A percentile compares a stretch with the other conserved stretches of the same genome.
Conservation (phyloP, 2,797 vertebrate genomes). For the Lates japonicus region DNA sequence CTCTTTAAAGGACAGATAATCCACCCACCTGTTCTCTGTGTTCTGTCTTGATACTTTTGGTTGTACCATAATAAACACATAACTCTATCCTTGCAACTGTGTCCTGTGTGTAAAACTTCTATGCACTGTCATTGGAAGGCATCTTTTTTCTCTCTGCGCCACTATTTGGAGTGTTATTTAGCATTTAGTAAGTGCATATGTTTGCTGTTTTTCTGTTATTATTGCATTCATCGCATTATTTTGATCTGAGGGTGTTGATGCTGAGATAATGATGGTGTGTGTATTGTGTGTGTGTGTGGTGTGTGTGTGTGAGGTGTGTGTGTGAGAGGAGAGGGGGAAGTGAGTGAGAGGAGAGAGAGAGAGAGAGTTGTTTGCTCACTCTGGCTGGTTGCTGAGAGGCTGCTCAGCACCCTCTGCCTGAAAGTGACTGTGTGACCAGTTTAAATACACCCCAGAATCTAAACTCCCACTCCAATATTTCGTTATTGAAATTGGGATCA, state of each 20-base stretch:
- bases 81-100: no score
- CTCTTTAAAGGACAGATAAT: neutral
- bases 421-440: conserved; percentile 57
- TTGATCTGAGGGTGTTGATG: conserved; percentile 50
- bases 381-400: conserved; percentile 28
- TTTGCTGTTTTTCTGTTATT: conserved; percentile 40
- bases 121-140: conserved; percentile 1
- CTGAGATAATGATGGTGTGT: conserved; percentile 48
- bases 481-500: conserved; percentile 39
- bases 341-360: neutral
- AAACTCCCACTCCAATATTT: conserved; percentile 40
- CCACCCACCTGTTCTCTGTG: neutral
- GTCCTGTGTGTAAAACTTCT: neutral
- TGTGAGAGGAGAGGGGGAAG: no score
- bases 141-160: neutral
- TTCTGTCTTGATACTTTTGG: neutral
- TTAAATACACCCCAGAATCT: conserved; percentile 53
- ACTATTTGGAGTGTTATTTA: conserved; percentile 20
- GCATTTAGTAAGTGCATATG: conserved; percentile 35
- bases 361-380: conserved; percentile 40
- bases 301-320: conserved; percentile 7
- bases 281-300: neutral
- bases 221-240: conserved; percentile 44
- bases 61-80: conserved; percentile 29
- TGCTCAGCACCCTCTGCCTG: conserved; percentile 57